A percentile compares a stretch with the other conserved stretches of the same genome.
Evolutionary conservation across 2,888 invertebrate species (phyloP).

Genomic region (Cremastinae sp.): DNA sequence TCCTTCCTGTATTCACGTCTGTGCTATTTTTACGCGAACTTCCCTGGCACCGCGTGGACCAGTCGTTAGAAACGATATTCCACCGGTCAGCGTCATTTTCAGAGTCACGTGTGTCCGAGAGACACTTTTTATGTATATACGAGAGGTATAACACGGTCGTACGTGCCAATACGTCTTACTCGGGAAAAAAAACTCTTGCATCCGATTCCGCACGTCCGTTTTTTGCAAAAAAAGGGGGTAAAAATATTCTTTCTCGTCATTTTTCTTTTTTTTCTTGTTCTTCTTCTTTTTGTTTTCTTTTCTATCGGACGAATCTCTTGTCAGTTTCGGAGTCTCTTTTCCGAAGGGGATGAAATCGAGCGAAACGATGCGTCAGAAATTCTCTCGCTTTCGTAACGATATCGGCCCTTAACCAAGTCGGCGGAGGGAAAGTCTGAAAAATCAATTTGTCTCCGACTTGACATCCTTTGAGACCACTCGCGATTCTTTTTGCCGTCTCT

Average conservation of each 20-base stretch:
- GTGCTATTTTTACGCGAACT: conserved; percentile 11
- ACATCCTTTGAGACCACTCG: conserved; percentile 75
- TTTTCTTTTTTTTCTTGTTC: too few relatives aligned
- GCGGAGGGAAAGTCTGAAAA: conserved; percentile 62
- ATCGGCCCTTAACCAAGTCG: too few relatives aligned
- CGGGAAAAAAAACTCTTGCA: conserved; percentile 18
- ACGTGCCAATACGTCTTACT: conserved; percentile 44
- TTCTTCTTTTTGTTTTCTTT: too few relatives aligned
- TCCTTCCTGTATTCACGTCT: conserved; percentile 24
- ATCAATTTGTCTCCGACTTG: conserved; percentile 75
- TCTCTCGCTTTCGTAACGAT: too few relatives aligned
- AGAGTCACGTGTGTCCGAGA: conserved; percentile 25
- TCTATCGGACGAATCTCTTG: neutral
- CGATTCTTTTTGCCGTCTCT: too few relatives aligned
- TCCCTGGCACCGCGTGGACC: conserved; percentile 24
- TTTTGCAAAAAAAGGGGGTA: neutral
- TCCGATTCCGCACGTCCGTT: neutral
- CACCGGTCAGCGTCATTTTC: conserved; percentile 33
- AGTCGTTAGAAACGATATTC: conserved; percentile 40
- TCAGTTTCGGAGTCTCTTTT: neutral
- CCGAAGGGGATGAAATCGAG: conserved; percentile 9
- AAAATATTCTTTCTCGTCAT: conserved; percentile 3
- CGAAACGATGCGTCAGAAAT: conserved; percentile 26
- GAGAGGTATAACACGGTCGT: neutral
- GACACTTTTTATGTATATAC: conserved; percentile 11